These are phyloP conservation scores for Drosophila oshimai DNA, from an alignment of 1,140 invertebrate genomes.

Conservation along the genomic window DNA sequence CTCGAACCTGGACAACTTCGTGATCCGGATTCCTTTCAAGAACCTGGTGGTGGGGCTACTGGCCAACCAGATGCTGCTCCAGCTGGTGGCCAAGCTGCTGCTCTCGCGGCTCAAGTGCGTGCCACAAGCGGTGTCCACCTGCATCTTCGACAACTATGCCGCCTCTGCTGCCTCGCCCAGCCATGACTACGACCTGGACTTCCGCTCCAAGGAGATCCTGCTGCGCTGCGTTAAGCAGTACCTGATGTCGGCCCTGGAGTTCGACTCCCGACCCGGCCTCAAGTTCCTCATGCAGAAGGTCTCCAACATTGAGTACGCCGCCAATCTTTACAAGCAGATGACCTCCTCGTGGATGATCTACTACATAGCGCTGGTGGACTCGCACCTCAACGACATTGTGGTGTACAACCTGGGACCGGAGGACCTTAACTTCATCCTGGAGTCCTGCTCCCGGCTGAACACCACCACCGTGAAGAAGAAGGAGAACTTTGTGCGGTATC, in stretches of 20 bases:
- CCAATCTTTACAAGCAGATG: constrained; percentile 96
- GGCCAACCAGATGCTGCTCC: constrained; percentile 95
- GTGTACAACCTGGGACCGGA: constrained; percentile 86
- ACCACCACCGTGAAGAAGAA: constrained; percentile 84
- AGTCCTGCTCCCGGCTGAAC: constrained; percentile 83
- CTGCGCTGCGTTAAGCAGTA: constrained; percentile 91
- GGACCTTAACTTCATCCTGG: constrained; percentile 87
- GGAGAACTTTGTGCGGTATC: constrained; percentile 84
- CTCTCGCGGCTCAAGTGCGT: constrained; percentile 86
- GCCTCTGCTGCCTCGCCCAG: constrained; percentile 83
- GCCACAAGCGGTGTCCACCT: constrained; percentile 78
- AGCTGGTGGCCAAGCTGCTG: constrained; percentile 93
- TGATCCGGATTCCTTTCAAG: constrained; percentile 92
- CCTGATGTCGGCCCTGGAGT: constrained; percentile 91
- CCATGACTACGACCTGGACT: constrained; percentile 84
- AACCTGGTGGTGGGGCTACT: constrained; percentile 93
- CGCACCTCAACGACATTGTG: constrained; percentile 87
- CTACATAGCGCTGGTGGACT: constrained; percentile 92
- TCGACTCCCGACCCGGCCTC: constrained; percentile 93
- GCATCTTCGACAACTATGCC: constrained; percentile 81
- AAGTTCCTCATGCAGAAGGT: constrained; percentile 98
- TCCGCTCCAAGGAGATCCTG: constrained; percentile 84
- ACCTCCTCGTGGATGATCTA: constrained; percentile 95
- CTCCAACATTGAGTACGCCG: constrained; percentile 92
- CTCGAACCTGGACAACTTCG: constrained; percentile 90